Evolutionary conservation across 2,113 vertebrate genomes (phyloP).

Genomic region (Isurus oxyrinchus): DNA sequence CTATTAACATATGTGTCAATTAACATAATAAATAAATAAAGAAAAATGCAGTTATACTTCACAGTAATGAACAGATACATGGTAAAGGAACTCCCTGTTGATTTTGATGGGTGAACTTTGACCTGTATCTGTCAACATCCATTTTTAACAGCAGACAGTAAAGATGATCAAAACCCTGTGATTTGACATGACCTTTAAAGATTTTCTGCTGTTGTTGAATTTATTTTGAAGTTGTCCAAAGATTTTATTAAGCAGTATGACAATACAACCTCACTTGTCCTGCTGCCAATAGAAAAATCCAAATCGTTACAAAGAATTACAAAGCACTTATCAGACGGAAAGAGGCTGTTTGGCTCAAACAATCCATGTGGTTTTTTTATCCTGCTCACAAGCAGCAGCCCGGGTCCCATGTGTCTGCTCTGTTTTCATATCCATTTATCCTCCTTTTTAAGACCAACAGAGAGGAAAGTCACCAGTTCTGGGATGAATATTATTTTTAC

Average conservation of each 20-base stretch:
- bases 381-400: neutral
- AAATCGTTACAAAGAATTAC: neutral
- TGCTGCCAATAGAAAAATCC: neutral
- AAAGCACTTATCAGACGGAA: neutral
- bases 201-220: neutral
- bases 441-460: neutral
- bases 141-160: neutral
- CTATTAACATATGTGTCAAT: constrained; percentile 28
- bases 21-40: constrained; percentile 28
- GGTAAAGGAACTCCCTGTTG: neutral
- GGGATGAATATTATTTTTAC: neutral
- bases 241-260: neutral
- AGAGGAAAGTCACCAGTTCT: neutral
- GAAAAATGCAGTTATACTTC: neutral
- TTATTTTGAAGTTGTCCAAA: constrained; percentile 1
- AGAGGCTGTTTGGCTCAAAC: neutral
- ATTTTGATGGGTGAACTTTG: neutral
- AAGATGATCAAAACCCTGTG: constrained; percentile 2
- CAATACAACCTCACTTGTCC: neutral
- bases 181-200: neutral
- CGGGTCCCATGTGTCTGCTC: neutral
- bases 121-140: neutral
- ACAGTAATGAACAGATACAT: constrained; percentile 1
- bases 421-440: neutral
- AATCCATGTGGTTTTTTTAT: neutral